phyloP scores from a whole-genome alignment of 2,113 vertebrate species.

The Macquaria australasica region DNA sequence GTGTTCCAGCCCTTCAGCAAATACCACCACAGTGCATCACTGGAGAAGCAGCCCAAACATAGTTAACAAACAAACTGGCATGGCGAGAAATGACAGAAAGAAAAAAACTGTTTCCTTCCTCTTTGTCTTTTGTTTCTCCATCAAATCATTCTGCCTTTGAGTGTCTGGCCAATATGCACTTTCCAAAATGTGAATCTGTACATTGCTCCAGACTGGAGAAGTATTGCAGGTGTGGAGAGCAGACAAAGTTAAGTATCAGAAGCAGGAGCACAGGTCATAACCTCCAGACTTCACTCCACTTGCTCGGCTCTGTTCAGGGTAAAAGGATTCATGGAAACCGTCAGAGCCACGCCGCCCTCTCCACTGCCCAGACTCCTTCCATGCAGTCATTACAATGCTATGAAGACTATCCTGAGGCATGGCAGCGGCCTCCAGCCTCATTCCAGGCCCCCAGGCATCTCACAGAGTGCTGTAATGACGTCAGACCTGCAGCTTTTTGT shows the following conservation, averaged over 20 bases:
- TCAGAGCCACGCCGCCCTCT: conserved; percentile 32
- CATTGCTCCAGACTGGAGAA: conserved; percentile 46
- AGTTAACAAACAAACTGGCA: conserved; percentile 38
- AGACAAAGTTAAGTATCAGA: conserved; percentile 59
- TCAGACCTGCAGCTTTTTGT: conserved; percentile 50
- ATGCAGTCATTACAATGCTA: conserved; percentile 60
- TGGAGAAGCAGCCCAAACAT: conserved; percentile 43
- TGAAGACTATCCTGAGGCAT: conserved; percentile 42
- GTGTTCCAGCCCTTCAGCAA: conserved; percentile 45
- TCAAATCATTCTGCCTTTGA: conserved; percentile 14
- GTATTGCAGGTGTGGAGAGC: conserved; percentile 20
- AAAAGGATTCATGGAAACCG: conserved; percentile 61
- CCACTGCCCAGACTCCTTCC: conserved; percentile 45
- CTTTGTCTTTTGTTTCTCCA: conserved; percentile 7
- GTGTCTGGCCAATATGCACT: neutral
- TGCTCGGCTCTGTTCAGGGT: conserved; percentile 41
- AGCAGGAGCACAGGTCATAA: conserved; percentile 48
- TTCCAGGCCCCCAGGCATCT: conserved; percentile 57
- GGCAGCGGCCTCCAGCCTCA: conserved; percentile 23
- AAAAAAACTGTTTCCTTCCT: conserved; percentile 14
- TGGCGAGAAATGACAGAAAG: conserved; percentile 26
- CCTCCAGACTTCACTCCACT: conserved; percentile 25
- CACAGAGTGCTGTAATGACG: conserved; percentile 59
- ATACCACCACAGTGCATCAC: conserved; percentile 52
- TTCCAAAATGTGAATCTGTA: conserved; percentile 23